Percentiles rank a stretch among this genome's conserved stretches.
Conservation (phyloP, 2,888 invertebrate species). For the Pheosia gnoma region DNA sequence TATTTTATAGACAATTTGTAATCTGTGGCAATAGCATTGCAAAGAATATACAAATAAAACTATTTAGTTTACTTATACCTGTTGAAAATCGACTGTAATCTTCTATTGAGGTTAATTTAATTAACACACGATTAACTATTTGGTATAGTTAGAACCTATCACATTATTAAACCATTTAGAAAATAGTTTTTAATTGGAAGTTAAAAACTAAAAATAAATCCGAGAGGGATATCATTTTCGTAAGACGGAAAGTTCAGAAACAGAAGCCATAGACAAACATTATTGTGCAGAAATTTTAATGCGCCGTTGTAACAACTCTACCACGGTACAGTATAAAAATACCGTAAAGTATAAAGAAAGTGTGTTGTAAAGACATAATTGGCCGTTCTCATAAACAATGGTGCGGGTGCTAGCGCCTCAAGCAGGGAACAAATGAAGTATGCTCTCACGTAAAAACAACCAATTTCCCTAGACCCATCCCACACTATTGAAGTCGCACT, state of each 20-base stretch:
- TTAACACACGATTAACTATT: no score
- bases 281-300: slow-evolving; percentile 19
- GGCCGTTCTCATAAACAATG: slow-evolving; percentile 74
- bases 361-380: slow-evolving; percentile 75
- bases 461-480: slow-evolving; percentile 47
- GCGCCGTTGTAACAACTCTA: slow-evolving; percentile 21
- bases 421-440: slow-evolving; percentile 74
- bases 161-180: no score
- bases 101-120: no score
- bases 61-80: no score
- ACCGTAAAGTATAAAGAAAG: slow-evolving; percentile 60
- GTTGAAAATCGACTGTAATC: no score
- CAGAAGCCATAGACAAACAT: slow-evolving; percentile 8
- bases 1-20: no score
- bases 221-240: background rate
- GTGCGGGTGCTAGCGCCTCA: slow-evolving; percentile 66
- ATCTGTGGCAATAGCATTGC: no score
- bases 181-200: no score
- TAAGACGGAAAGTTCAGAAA: slow-evolving; percentile 9
- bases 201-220: no score
- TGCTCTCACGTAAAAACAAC: slow-evolving; percentile 67
- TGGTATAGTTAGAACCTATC: no score
- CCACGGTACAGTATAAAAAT: slow-evolving; percentile 30
- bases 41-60: no score
- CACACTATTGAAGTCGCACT: slow-evolving; percentile 19